Evolutionary conservation across 2,797 vertebrate species (phyloP).

Genomic region (Dicrostonyx torquatus): DNA sequence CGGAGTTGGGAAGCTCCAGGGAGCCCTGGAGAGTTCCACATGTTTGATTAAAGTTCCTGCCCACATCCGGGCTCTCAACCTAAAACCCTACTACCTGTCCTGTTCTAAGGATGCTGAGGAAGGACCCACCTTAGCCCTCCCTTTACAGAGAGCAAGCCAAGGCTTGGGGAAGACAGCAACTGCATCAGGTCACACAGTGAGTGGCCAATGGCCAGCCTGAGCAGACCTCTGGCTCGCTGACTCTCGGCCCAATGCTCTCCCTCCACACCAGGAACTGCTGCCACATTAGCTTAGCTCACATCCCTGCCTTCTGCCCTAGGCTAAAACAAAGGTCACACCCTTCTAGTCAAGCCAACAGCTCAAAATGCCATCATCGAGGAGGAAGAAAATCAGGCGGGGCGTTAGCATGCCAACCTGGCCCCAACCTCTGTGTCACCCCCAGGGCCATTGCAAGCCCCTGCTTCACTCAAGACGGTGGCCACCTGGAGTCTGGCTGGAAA

Average conservation of each 20-base stretch:
- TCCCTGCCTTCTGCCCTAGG: neutral
- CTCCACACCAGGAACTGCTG: accelerated
- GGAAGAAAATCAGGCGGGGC: neutral
- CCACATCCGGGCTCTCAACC: neutral
- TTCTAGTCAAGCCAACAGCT: neutral
- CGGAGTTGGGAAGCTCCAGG: neutral
- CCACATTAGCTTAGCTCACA: neutral
- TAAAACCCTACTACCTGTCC: neutral
- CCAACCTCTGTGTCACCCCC: neutral
- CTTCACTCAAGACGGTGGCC: neutral
- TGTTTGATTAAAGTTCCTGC: neutral
- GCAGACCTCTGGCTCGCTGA: neutral
- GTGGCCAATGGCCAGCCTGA: neutral
- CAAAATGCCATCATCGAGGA: neutral
- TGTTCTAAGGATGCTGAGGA: neutral
- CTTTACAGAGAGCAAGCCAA: neutral
- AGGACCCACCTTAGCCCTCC: neutral
- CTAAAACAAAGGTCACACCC: neutral
- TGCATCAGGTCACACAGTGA: neutral
- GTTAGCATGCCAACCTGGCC: neutral
- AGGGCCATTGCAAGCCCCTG: no score
- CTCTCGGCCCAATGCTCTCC: accelerated
- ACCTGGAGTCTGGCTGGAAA: neutral
- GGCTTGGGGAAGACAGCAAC: neutral
- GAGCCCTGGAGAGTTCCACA: accelerated